A percentile compares a stretch with the other conserved stretches of the same genome.
phyloP scores from a whole-genome alignment of 30 jellyfish, hydroid and myxozoan genomes.

The Aurelia aurita complex sp. Pacific region DNA sequence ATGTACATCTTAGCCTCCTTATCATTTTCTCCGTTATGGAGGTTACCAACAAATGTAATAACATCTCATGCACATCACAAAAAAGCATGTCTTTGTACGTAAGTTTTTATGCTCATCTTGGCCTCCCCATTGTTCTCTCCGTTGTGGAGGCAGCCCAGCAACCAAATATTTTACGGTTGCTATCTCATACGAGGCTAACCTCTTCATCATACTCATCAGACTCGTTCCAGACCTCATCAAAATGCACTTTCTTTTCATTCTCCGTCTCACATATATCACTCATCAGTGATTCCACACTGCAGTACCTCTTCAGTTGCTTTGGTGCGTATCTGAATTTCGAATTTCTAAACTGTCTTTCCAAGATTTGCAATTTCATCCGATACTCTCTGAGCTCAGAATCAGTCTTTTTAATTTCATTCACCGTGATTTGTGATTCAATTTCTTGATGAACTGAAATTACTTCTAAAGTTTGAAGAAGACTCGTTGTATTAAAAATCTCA shows the following conservation, averaged over 20 bases:
- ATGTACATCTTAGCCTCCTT: too few species aligned
- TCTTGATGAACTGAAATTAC: constrained; percentile 36
- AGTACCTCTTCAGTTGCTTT: constrained; percentile 51
- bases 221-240: constrained; percentile 24
- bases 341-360: constrained; percentile 48
- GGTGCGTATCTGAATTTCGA: constrained; percentile 49
- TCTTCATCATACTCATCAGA: constrained; percentile 38
- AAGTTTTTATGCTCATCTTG: too few species aligned
- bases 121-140: too few species aligned
- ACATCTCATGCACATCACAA: too few species aligned
- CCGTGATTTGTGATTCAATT: constrained; percentile 19
- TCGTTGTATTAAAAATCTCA: constrained; percentile 32
- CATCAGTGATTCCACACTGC: constrained; percentile 64
- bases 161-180: background rate
- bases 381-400: constrained; percentile 41
- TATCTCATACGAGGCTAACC: constrained; percentile 41
- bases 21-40: too few species aligned
- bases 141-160: too few species aligned
- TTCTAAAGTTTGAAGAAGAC: constrained; percentile 52
- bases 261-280: constrained; percentile 20
- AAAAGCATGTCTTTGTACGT: too few species aligned
- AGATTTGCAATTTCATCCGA: constrained; percentile 12
- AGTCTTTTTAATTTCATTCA: background rate
- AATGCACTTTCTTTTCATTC: constrained; percentile 3
- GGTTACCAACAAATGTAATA: too few species aligned